Evolutionary conservation across 2,888 invertebrate species (phyloP), one percentile per base, ranked within the genome.

Genomic region (Abrostola triplasia): DNA sequence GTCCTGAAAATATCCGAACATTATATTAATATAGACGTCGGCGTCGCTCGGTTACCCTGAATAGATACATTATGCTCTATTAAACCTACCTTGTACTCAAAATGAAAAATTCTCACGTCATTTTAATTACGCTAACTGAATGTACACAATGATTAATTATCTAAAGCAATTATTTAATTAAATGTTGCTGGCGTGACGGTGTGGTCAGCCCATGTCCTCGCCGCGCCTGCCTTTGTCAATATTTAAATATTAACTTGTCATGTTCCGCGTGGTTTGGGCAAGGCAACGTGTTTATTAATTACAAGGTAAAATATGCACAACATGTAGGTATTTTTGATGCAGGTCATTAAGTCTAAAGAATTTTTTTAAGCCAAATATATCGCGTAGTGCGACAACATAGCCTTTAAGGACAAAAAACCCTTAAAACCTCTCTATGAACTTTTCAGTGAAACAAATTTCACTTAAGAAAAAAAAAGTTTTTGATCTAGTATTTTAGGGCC

Each of bases 91-190:
- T 41, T 58, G 44, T 54, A 57, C 40, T 24, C 42, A 75, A 67
- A 47, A 76, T 78, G 44, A 72, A 68, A 70, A 62, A 63, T 63
- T 63, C 61, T 63, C 64, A 68, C 63, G 58, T 79, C 47, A 64
- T 67, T 66, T 64, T 67, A 64, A 70, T 59, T 60, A 76, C 53
- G 59, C 58, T 65, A 67, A 67, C 57, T 41, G 64, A 65, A 76
- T 69, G 60, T 70, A 65, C 64, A 59, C 60, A 68, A 61, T 79
- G 77, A 77, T 77, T 77, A 80, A 77, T 77, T 79, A 79, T 77
- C 24, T 41, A 59, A 72, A 67, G 67, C 73, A 72, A 73, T 76
- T 76, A 76, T 67, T 50, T 72, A 67, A 73, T 73, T 76, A 77
- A 66, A 66, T 47, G 44, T 52, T 47, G 51, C 57, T 64, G 78